Evolutionary conservation across 2,797 vertebrate species (phyloP).

Genomic region (Momotus momota): DNA sequence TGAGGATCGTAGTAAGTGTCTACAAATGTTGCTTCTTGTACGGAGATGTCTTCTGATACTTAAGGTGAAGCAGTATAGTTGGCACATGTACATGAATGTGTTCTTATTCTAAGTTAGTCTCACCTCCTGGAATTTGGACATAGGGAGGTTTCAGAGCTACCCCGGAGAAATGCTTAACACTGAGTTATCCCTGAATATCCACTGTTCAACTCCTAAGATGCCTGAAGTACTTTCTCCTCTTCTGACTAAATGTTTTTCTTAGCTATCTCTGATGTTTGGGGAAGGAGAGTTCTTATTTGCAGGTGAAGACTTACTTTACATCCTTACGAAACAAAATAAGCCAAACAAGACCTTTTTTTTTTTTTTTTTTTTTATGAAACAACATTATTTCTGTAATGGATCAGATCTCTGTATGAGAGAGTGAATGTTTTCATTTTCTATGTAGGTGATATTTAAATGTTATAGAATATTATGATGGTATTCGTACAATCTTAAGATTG

Average conservation of each 20-base stretch:
- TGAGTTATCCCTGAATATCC: not conserved
- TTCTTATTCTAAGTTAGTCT: not conserved
- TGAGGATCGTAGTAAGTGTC: not conserved
- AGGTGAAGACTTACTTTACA: not conserved
- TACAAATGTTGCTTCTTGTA: not conserved
- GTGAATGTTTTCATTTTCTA: not conserved
- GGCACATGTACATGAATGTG: not conserved
- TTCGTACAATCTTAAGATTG: not conserved
- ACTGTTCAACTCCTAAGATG: not conserved
- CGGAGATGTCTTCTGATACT: not conserved
- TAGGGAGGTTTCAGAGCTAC: not conserved
- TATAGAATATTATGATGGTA: not conserved
- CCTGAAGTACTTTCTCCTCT: not conserved
- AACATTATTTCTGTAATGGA: not conserved
- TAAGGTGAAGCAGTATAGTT: not conserved
- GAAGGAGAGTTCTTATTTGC: not conserved
- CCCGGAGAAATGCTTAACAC: not conserved
- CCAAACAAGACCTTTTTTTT: not conserved
- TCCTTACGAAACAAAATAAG: not conserved
- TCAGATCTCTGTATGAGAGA: not conserved
- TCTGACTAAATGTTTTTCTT: not conserved
- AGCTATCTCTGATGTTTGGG: not conserved
- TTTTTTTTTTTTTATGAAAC: not conserved
- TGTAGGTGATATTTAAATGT: not conserved
- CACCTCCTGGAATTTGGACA: not conserved